Evolutionary conservation across 2,113 vertebrate genomes (phyloP).

Genomic region (Trogon melanurus): DNA sequence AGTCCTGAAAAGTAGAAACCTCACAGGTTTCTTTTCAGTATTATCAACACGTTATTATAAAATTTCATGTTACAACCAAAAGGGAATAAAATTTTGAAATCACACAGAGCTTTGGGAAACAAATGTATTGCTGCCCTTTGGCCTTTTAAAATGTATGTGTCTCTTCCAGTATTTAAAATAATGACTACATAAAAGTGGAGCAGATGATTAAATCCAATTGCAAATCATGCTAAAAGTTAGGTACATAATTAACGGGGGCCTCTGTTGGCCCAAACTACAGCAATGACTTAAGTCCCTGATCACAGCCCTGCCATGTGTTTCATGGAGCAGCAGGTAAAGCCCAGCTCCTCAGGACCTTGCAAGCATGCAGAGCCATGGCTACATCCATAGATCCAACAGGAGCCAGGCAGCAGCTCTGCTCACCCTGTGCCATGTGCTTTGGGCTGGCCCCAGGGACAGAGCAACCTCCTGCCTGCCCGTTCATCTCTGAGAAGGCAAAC

Average conservation of each 20-base stretch:
- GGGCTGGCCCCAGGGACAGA: background rate
- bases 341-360: no score
- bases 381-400: rapidly evolving
- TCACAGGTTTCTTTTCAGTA: background rate
- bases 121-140: background rate
- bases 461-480: background rate
- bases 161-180: background rate
- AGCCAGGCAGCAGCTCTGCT: background rate
- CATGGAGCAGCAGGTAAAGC: background rate
- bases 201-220: background rate
- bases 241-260: background rate
- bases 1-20: background rate
- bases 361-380: rapidly evolving
- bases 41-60: background rate
- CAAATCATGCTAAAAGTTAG: background rate
- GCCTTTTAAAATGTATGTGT: background rate
- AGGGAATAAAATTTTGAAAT: background rate
- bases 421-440: rapidly evolving
- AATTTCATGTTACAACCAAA: background rate
- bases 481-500: background rate
- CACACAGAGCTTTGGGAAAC: background rate
- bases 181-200: background rate
- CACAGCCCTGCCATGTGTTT: background rate
- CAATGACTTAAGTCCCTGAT: background rate
- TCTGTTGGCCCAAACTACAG: background rate